phyloP scores from a whole-genome alignment of 2,113 vertebrate species.

The Pleuronectes platessa region DNA sequence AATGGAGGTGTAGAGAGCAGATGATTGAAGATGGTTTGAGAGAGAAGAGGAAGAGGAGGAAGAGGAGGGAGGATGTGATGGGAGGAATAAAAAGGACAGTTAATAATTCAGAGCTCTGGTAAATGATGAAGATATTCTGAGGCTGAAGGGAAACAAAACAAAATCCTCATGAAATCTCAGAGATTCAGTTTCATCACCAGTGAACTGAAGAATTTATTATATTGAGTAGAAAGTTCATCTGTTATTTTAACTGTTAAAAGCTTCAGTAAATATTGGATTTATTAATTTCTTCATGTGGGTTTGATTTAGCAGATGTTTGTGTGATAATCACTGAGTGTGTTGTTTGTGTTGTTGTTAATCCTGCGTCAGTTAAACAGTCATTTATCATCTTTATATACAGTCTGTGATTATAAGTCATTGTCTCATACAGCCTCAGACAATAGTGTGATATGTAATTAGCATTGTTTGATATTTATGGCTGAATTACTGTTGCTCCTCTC shows the following conservation, averaged over 20 bases:
- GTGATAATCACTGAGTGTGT: too few relatives aligned
- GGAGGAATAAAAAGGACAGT: constrained; percentile 48
- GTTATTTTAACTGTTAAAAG: background rate
- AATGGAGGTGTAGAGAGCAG: constrained; percentile 43
- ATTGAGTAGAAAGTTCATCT: too few relatives aligned
- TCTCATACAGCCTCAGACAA: background rate
- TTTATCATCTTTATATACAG: background rate
- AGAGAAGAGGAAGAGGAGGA: background rate
- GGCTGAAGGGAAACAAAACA: background rate
- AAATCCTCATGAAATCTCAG: background rate
- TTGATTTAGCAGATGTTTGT: too few relatives aligned
- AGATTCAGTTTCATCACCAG: too few relatives aligned
- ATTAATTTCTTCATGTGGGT: too few relatives aligned
- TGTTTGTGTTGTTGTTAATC: too few relatives aligned
- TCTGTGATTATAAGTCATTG: too few relatives aligned
- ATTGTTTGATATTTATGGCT: background rate
- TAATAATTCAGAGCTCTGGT: constrained; percentile 47
- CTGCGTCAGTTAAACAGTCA: too few relatives aligned
- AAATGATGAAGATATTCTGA: background rate
- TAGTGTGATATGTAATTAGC: background rate
- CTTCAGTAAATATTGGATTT: background rate
- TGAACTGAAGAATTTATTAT: background rate
- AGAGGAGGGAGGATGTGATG: constrained; percentile 19
- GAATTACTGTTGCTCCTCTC: background rate
- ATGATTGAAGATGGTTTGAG: constrained; percentile 37